phyloP scores from a whole-genome alignment of 2,113 vertebrate genomes.

The Leptobrachium leishanense region DNA sequence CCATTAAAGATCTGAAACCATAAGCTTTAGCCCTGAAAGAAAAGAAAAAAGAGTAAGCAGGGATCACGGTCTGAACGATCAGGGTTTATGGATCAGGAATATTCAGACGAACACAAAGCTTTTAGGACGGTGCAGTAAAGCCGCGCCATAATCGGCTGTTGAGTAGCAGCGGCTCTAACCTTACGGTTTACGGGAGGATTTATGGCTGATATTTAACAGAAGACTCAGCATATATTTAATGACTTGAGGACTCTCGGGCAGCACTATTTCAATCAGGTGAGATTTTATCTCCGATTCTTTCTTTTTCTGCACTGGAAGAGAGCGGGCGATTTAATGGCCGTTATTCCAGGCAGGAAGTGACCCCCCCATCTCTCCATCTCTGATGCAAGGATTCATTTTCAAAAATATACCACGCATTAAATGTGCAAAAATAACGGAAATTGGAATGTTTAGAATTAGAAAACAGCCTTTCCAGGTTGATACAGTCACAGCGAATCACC shows the following conservation, averaged over 20 bases:
- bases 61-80: constrained; percentile 34
- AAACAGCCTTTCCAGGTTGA: too few relatives aligned
- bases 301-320: constrained; percentile 11
- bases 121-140: constrained; percentile 36
- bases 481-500: too few relatives aligned
- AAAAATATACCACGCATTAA: too few relatives aligned
- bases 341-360: neutral
- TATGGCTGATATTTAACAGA: constrained; percentile 24
- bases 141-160: neutral
- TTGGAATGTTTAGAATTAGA: too few relatives aligned
- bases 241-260: neutral
- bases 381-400: too few relatives aligned
- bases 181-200: constrained; percentile 24
- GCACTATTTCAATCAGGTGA: constrained; percentile 32
- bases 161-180: constrained; percentile 42
- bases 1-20: constrained; percentile 45
- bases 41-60: constrained; percentile 27
- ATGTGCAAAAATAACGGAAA: too few relatives aligned
- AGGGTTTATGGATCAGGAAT: constrained; percentile 41
- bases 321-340: constrained; percentile 2
- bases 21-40: constrained; percentile 40
- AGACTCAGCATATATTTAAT: neutral
- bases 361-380: too few relatives aligned
- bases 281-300: neutral
- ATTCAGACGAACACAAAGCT: constrained; percentile 23